Evolutionary conservation across 2,797 vertebrate genomes (phyloP).

Genomic region (Gymnoscopelus microlampas): DNA sequence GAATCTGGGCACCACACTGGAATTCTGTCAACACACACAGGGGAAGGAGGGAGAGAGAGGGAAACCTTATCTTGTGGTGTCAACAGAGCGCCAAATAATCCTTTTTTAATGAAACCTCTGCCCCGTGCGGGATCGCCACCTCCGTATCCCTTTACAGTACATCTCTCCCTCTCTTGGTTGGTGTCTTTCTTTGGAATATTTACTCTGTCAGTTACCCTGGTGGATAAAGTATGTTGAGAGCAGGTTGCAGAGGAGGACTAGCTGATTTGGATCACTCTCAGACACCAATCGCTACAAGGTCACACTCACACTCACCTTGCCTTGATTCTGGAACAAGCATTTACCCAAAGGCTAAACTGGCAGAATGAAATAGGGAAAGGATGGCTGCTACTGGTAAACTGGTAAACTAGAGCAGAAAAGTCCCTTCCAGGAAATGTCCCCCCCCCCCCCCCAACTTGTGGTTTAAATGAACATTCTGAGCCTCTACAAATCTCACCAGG

Average conservation of each 20-base stretch:
- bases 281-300: no score
- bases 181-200: not conserved
- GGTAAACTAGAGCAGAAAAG: constrained; percentile 3
- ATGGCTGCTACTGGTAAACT: no score
- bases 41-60: constrained; percentile 17
- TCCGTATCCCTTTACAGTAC: not conserved
- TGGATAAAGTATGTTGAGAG: not conserved
- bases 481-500: not conserved
- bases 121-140: not conserved
- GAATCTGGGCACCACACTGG: constrained; percentile 10
- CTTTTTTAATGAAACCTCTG: constrained; percentile 59
- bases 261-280: no score
- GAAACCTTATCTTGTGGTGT: constrained; percentile 51
- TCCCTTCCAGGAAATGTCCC: not conserved
- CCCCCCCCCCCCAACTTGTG: not conserved
- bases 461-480: not conserved
- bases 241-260: no score
- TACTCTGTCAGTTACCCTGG: not conserved
- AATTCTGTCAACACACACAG: constrained; percentile 35
- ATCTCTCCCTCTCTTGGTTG: not conserved
- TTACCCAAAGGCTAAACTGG: no score
- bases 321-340: no score
- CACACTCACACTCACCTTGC: no score
- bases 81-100: constrained; percentile 50
- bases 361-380: no score